Evolutionary conservation across 2,888 invertebrate species (phyloP).

Genomic region (Athalia cordata): DNA sequence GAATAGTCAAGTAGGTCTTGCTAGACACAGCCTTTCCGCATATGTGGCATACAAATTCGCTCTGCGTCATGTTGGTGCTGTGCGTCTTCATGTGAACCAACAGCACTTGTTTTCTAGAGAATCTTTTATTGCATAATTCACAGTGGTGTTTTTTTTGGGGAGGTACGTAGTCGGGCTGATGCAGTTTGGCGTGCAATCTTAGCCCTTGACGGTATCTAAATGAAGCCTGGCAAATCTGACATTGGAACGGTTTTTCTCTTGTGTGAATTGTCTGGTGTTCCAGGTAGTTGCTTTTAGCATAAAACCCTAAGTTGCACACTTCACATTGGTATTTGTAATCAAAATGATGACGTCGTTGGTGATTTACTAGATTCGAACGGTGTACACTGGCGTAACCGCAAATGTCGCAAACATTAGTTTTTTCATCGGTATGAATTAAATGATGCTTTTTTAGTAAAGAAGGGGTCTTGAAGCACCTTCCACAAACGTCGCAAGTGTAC

Average conservation of each 20-base stretch:
- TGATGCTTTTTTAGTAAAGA: constrained; percentile 52
- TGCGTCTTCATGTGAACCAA: constrained; percentile 72
- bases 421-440: constrained; percentile 53
- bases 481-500: constrained; percentile 63
- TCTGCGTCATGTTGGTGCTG: constrained; percentile 66
- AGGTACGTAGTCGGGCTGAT: constrained; percentile 71
- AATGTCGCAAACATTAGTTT: constrained; percentile 61
- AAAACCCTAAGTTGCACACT: constrained; percentile 66
- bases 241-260: constrained; percentile 68
- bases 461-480: constrained; percentile 54
- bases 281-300: constrained; percentile 63
- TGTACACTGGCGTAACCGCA: constrained; percentile 66
- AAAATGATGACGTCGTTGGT: constrained; percentile 64
- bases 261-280: constrained; percentile 67
- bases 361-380: constrained; percentile 61
- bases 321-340: constrained; percentile 70
- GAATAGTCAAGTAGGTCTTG: constrained; percentile 78
- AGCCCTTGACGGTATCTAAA: constrained; percentile 71
- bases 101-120: constrained; percentile 70
- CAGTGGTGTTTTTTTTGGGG: constrained; percentile 71
- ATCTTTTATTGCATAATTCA: constrained; percentile 70
- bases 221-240: constrained; percentile 69
- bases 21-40: constrained; percentile 79
- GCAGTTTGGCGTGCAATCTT: constrained; percentile 68
- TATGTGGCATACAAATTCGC: constrained; percentile 78